Evolutionary conservation across 2,888 invertebrate species (phyloP), one percentile per base, ranked within the genome.

Genomic region (Ferdinandea cuprea): DNA sequence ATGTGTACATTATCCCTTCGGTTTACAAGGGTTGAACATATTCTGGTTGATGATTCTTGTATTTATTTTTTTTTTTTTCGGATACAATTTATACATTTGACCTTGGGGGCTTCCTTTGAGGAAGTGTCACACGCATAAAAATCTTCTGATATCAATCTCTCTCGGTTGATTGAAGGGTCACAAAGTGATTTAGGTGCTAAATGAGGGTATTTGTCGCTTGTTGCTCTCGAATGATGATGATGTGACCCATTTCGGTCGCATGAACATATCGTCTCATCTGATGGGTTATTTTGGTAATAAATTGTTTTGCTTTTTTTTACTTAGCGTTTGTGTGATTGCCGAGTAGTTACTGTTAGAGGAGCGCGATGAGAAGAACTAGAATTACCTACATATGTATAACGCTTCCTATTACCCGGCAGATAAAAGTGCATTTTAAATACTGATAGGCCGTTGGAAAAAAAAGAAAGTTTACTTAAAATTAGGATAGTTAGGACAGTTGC

Each of bases 1-100:
- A 81, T 81, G 81, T 81, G 81, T 76, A 81, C 81, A 77, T 81
- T 81, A 81, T 81, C 81, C 81, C 71, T 77, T 76, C 52, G 42
- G 40, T 76, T 76, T 81, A 77, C 81, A 81, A 81, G 81, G 81
- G 81, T 81, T 81, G 71, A 72, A 77, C 65, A 77, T 58, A 66
- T 81, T 30, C 71, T 50, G 35, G 61, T 37, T n/a, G n/a, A 65
- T n/a, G n/a, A n/a, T n/a, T n/a, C n/a, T n/a, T n/a, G n/a, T n/a
- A n/a, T n/a, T n/a, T n/a, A n/a, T n/a, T n/a, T n/a, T n/a, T n/a
- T n/a, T n/a, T 8, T 48, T n/a, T 50, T 48, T 32, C 13, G 71
- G 50, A 50, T 78, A 54, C 54, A 59, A 32, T 73, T 63, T 58
- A 59, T 54, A 77, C 63, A n/a, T 63, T 61, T 81, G 81, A 81